Conservation (phyloP, 1,140 invertebrate species). For the Armadillidium nasatum region DNA sequence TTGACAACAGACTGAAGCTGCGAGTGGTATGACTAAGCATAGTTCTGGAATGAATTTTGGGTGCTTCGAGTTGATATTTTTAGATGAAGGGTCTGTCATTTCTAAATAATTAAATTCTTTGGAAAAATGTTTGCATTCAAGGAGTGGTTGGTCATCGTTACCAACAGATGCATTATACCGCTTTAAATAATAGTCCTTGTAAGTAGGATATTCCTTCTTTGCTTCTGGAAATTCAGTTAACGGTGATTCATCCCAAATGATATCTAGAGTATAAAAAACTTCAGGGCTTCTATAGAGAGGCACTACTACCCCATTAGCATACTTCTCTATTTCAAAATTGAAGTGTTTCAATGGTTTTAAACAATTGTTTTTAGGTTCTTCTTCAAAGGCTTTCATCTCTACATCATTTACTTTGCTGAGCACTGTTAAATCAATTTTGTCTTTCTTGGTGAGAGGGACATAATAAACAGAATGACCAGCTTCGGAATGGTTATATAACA, state of each 20-base stretch:
- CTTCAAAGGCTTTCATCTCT: no score
- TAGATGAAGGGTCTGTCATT: not conserved
- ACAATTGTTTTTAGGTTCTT: no score
- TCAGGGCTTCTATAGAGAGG: conserved; percentile 25
- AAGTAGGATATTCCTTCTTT: conserved; percentile 14
- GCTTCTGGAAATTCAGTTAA: conserved; percentile 10
- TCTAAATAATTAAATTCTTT: conserved; percentile 35
- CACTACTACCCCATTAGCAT: conserved; percentile 31
- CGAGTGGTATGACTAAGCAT: conserved; percentile 35
- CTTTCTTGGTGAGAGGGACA: conserved; percentile 16
- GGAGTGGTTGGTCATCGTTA: conserved; percentile 29
- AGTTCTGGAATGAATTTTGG: conserved; percentile 37
- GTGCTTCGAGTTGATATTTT: conserved; percentile 16
- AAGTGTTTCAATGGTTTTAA: not conserved
- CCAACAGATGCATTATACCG: conserved; percentile 19
- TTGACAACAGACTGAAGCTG: conserved; percentile 39
- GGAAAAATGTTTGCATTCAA: conserved; percentile 33
- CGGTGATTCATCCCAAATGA: conserved; percentile 27
- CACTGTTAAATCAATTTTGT: not conserved
- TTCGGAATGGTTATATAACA: conserved; percentile 13
- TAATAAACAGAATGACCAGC: not conserved
- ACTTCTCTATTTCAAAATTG: conserved; percentile 9
- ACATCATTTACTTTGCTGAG: not conserved
- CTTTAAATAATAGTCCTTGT: conserved; percentile 25
- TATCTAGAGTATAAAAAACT: conserved; percentile 28